Evolutionary conservation across 1,140 invertebrate species (phyloP), one percentile per base, ranked within the genome.

Genomic region (Polypedilum vanderplanki): DNA sequence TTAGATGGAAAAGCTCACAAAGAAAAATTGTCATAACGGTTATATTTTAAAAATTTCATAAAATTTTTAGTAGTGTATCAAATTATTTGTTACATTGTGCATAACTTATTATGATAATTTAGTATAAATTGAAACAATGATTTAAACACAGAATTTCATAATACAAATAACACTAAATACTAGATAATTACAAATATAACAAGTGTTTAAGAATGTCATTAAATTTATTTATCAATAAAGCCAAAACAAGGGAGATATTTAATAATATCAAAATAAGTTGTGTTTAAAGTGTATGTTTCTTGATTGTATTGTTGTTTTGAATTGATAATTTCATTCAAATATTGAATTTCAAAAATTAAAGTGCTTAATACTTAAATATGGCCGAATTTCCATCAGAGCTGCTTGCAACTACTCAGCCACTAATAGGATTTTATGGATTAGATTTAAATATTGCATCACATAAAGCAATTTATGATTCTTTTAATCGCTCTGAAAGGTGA

Each of bases 401-500:
- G 75, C 88, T 90, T 76, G 86, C 88, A 76, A 89, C 90, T 79
- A 93, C 96, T 12, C 87, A 92, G 79, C 91, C 93, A 20, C 84
- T 97, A 67, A 89, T 98, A 46, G 92, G 91, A 18, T 85, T 98
- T 41, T 90, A 90, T 76, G 96, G 96, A 17, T 84, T 98, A 74
- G 95, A 98, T 81, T 87, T 90, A 9, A 90, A 90, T 78, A 96
- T 97, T 87, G 87, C 92, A 10, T 85, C 94, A 41, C 96, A 98
- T 81, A 91, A 92, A 79, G 86, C 90, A 40, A 92, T 98, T 80
- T 98, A 94, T 95, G 95, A 98, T 81, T 90, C 92, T 0, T 96
- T 98, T 82, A 93, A 91, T 80, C 86, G 93, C 22, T 87, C 89
- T 2, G 94, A 97, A 79, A 77, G 76, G 78, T 78, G 76, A 73